These are phyloP conservation scores for Austrofundulus limnaeus DNA, from an alignment of 2,113 vertebrate species.

Conservation along the genomic window DNA sequence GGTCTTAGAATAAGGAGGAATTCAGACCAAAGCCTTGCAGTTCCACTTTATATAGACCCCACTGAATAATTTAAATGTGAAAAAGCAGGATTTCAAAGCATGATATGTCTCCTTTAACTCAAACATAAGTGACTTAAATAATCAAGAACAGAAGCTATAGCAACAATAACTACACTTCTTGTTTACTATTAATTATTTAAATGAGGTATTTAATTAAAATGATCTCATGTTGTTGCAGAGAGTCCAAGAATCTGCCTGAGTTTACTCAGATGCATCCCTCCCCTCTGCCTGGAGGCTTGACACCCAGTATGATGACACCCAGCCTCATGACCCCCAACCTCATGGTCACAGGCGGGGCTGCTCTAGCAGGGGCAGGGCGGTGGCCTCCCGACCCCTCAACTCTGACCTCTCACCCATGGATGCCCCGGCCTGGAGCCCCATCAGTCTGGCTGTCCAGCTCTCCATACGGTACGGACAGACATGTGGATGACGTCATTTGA, in stretches of 20 bases:
- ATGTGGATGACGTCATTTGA: not conserved
- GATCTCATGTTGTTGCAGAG: slow-evolving; percentile 73
- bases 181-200: not conserved
- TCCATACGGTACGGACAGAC: slow-evolving; percentile 79
- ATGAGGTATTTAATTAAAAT: not conserved
- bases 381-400: slow-evolving; percentile 92
- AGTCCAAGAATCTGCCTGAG: slow-evolving; percentile 93
- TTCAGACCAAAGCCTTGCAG: too few relatives aligned
- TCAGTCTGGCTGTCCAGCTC: slow-evolving; percentile 92
- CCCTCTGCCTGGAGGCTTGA: slow-evolving; percentile 81
- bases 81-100: too few relatives aligned
- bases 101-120: too few relatives aligned
- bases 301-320: slow-evolving; percentile 71
- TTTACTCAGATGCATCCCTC: slow-evolving; percentile 88
- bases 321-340: slow-evolving; percentile 90
- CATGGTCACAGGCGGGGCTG: slow-evolving; percentile 92
- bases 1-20: too few relatives aligned
- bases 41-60: too few relatives aligned
- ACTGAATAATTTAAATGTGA: too few relatives aligned
- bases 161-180: not conserved
- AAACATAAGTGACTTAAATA: not conserved
- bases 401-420: slow-evolving; percentile 90
- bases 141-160: too few relatives aligned
- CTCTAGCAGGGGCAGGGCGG: slow-evolving; percentile 82
- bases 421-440: slow-evolving; percentile 87